These are phyloP conservation scores for Phylloscopus whistleri DNA, from an alignment of 2,113 vertebrate genomes.

Conservation along the genomic window DNA sequence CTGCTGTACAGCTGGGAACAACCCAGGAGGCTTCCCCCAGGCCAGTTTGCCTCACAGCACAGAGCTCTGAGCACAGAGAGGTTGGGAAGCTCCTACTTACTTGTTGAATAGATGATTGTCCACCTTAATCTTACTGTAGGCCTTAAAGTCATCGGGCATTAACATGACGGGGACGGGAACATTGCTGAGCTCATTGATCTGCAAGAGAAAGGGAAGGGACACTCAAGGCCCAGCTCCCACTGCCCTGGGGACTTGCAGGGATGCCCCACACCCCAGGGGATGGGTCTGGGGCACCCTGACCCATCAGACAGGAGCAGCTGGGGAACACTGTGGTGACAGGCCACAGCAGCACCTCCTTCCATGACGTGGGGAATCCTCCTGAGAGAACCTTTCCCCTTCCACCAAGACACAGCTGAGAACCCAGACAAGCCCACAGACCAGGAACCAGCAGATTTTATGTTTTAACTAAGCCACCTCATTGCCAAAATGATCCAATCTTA, in stretches of 20 bases:
- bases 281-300: neutral
- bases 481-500: rapidly evolving
- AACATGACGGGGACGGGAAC: slow-evolving; percentile 95
- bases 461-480: neutral
- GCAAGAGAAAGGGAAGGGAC: slow-evolving; percentile 1
- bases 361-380: rapidly evolving
- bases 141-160: slow-evolving; percentile 97
- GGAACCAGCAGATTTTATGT: neutral
- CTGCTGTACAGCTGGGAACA: neutral
- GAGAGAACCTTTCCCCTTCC: neutral
- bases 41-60: neutral
- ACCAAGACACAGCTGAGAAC: neutral
- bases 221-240: neutral
- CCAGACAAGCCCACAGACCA: neutral
- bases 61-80: neutral
- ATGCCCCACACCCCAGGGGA: neutral
- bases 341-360: neutral
- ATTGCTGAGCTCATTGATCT: slow-evolving; percentile 95
- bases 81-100: slow-evolving; percentile 71
- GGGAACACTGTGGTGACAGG: neutral
- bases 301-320: neutral
- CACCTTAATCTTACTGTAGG: slow-evolving; percentile 98
- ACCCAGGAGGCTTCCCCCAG: neutral
- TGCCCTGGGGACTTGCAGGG: rapidly evolving
- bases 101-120: slow-evolving; percentile 99